Percentiles rank a stretch among this genome's conserved stretches.
Evolutionary conservation across 1,140 invertebrate genomes (phyloP).

Genomic region (Tetragnatha versicolor): DNA sequence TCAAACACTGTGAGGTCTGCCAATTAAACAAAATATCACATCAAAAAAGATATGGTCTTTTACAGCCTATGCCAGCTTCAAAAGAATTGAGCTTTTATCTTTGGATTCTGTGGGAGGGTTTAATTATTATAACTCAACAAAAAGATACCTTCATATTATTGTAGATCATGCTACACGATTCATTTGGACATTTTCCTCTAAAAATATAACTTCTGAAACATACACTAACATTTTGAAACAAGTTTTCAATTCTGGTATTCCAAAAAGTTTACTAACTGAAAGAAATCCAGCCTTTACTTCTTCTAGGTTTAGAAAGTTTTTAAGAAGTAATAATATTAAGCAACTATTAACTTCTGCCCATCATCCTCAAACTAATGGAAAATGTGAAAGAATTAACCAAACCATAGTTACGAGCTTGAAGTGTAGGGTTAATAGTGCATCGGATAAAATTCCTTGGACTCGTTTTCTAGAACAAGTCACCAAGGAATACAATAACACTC

Average conservation of each 20-base stretch:
- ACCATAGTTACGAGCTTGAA: neutral
- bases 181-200: neutral
- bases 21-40: neutral
- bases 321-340: neutral
- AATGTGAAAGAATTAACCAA: neutral
- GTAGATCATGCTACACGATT: neutral
- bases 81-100: neutral
- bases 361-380: neutral
- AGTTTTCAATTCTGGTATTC: neutral
- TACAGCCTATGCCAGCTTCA: neutral
- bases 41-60: neutral
- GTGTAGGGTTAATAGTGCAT: neutral
- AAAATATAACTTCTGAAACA: constrained; percentile 3
- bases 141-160: neutral
- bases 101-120: neutral
- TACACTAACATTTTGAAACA: neutral
- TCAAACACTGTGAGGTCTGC: neutral
- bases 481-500: neutral
- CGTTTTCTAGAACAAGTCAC: neutral
- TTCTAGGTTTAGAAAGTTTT: neutral
- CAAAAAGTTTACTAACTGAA: neutral
- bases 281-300: neutral
- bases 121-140: neutral
- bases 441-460: neutral
- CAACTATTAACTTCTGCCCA: neutral